phyloP scores from a whole-genome alignment of 2,113 vertebrate genomes.

The Psophia crepitans region DNA sequence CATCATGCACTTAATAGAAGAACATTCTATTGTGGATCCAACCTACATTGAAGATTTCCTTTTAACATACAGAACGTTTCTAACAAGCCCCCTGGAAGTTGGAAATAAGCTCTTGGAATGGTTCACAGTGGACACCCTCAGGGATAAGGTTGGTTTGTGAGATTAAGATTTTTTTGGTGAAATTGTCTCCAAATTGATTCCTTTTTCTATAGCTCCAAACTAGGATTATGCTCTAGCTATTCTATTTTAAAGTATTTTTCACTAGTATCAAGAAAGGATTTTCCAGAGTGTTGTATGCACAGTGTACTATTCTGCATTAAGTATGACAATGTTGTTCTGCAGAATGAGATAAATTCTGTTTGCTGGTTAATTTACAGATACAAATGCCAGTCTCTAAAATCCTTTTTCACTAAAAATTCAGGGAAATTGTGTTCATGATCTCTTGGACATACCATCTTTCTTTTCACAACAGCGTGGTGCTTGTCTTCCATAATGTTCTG shows the following conservation, averaged over 20 bases:
- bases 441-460: not conserved
- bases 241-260: not conserved
- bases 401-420: not conserved
- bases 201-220: not conserved
- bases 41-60: conserved; percentile 98
- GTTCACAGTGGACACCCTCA: conserved; percentile 89
- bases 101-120: conserved; percentile 92
- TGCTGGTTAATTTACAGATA: not conserved
- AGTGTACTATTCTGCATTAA: not conserved
- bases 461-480: not conserved
- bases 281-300: not conserved
- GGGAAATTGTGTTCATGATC: not conserved
- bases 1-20: conserved; percentile 96
- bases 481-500: not conserved
- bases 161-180: not conserved
- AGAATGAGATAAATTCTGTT: not conserved
- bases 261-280: not conserved
- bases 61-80: conserved; percentile 92
- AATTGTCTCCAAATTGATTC: not conserved
- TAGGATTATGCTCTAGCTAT: not conserved
- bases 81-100: conserved; percentile 90
- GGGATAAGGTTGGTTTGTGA: conserved; percentile 86
- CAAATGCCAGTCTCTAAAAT: not conserved
- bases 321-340: not conserved
- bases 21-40: conserved; percentile 95